Base-by-base conservation (phyloP, 2,797 vertebrate species). In the Urosaurus nigricauda region DNA sequence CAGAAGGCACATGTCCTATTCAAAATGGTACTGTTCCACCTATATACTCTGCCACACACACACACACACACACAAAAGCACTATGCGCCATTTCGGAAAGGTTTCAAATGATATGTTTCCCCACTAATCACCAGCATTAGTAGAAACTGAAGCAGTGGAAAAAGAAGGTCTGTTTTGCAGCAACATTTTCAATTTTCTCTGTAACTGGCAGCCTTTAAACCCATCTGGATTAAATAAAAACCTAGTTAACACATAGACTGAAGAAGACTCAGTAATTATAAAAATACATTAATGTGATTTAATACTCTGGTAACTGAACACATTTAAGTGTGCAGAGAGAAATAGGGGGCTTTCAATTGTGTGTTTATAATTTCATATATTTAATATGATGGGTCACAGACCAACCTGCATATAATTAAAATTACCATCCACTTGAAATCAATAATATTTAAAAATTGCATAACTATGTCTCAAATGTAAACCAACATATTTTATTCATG, bases 381-480 rank as follows among this genome's bases (percentile, higher is more conserved):
- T 65, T 68, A 65, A 79, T 68, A 35, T 68, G 63, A 68, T 75
- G 71, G 35, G 35, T 85, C 56, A 63, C 84, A 60, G 40, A 60
- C 24, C 13, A 75, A n/a, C 24, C 71, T 29, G 21, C 71, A 85
- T 29, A 32, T 73, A 35, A 63, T 85, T 63, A 85, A 85, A 83
- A 77, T 77, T 37, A 85, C 40, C 37, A 85, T 85, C 26, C 65
- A 53, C 17, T 77, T 83, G 74, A 84, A 68, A 29, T 56, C 51
- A 84, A 14, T 53, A 43, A 53, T 83, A 68, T n/a, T 53, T 70
- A 71, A 68, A 68, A 68, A 68, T 32, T 68, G 29, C 29, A 32
- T 56, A 83, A 79, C 24, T 68, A 11, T 51, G n/a, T 82, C 37
- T 77, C 43, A 47, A 78, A 88, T 37, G 40, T 56, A 88, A 13